A percentile compares a stretch with the other conserved stretches of the same genome.
Evolutionary conservation across 1,140 invertebrate species (phyloP).

Genomic region (Drosophila malerkotliana): DNA sequence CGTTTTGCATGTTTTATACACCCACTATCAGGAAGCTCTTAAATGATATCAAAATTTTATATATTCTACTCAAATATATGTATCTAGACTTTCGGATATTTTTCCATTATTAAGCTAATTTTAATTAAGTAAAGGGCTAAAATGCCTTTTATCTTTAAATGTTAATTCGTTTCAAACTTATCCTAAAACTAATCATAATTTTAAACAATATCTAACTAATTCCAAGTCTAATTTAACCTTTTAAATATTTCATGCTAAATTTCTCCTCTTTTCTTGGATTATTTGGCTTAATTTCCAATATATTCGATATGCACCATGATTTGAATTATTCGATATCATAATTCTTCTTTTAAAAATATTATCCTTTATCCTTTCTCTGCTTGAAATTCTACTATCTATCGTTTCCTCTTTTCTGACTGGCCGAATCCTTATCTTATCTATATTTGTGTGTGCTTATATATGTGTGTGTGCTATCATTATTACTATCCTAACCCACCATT

Average conservation of each 20-base stretch:
- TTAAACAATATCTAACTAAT: conserved; percentile 38
- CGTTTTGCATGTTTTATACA: conserved; percentile 33
- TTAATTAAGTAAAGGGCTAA: not conserved
- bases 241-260: conserved; percentile 59
- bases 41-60: too few species aligned
- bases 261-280: conserved; percentile 33
- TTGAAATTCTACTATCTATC: conserved; percentile 12
- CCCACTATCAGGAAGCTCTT: not conserved
- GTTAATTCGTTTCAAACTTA: not conserved
- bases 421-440: conserved; percentile 34
- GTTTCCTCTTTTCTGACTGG: conserved; percentile 17
- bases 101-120: not conserved
- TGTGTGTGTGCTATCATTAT: conserved; percentile 63
- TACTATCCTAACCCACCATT: conserved; percentile 62
- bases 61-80: too few species aligned
- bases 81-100: not conserved
- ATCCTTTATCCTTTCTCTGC: conserved; percentile 7
- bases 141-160: not conserved
- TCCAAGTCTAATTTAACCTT: conserved; percentile 52
- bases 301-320: conserved; percentile 17
- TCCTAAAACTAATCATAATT: not conserved
- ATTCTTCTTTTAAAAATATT: not conserved
- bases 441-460: conserved; percentile 58
- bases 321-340: not conserved
- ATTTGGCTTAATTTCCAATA: conserved; percentile 22